Percentiles rank a stretch among this genome's conserved stretches.
phyloP scores from a whole-genome alignment of 2,888 invertebrate species.

The Melinopterus prodromus region DNA sequence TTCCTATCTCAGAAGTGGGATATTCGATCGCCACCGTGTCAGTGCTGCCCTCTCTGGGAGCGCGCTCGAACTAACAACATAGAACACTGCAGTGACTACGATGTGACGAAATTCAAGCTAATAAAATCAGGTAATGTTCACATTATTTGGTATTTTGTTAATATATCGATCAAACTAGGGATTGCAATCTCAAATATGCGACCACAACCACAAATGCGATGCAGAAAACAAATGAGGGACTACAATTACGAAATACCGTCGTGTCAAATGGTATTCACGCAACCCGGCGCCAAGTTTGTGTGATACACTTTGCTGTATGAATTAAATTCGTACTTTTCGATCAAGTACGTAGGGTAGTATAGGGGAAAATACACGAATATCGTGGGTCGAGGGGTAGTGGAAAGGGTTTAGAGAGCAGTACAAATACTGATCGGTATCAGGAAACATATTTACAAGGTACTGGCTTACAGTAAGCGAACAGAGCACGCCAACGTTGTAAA shows the following conservation, averaged over 20 bases:
- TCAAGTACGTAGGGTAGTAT: not conserved
- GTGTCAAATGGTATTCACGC: not conserved
- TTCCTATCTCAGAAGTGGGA: too few relatives aligned
- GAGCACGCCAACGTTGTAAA: constrained; percentile 32
- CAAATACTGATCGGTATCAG: constrained; percentile 24
- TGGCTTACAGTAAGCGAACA: constrained; percentile 7
- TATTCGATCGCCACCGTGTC: too few relatives aligned
- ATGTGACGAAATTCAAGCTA: too few relatives aligned
- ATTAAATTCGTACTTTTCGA: not conserved
- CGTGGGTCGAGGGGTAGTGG: not conserved
- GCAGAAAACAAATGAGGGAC: too few relatives aligned
- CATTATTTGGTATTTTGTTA: too few relatives aligned
- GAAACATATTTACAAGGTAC: constrained; percentile 7
- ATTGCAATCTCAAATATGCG: too few relatives aligned
- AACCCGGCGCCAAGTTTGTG: not conserved
- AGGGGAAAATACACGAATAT: not conserved
- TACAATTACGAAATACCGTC: not conserved
- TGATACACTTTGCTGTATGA: not conserved
- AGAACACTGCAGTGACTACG: too few relatives aligned
- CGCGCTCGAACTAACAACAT: too few relatives aligned
- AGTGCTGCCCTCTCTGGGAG: too few relatives aligned
- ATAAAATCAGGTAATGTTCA: too few relatives aligned
- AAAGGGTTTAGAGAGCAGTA: not conserved
- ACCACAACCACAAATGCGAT: too few relatives aligned
- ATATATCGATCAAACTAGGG: too few relatives aligned